Percentiles rank a stretch among this genome's conserved stretches.
These are phyloP conservation scores for Zosterops lateralis DNA, from an alignment of 2,113 vertebrate genomes.

Conservation along the genomic window DNA sequence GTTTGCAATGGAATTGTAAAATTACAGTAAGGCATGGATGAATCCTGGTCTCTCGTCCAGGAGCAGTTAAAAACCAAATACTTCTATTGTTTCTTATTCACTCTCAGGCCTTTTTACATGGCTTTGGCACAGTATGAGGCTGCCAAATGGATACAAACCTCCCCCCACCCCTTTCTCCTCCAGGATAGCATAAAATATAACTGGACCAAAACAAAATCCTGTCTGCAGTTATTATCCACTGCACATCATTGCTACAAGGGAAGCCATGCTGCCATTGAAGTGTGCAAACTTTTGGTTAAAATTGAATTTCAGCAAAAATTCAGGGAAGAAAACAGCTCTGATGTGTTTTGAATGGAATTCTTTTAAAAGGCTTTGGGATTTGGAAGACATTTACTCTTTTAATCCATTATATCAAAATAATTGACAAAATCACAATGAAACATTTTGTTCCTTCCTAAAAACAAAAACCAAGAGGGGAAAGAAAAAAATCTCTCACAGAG, in stretches of 20 bases:
- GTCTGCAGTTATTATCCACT: background rate
- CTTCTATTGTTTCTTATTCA: constrained; percentile 32
- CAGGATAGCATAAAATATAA: background rate
- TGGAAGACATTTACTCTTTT: constrained; percentile 68
- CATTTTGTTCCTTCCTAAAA: constrained; percentile 68
- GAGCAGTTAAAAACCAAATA: constrained; percentile 21
- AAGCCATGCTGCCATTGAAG: background rate
- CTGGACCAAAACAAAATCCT: background rate
- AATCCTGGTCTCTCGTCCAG: constrained; percentile 1
- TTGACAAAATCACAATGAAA: constrained; percentile 70
- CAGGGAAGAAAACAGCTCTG: constrained; percentile 44
- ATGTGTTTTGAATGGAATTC: constrained; percentile 57
- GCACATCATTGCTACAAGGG: background rate
- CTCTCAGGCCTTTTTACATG: constrained; percentile 17
- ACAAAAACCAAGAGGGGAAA: constrained; percentile 35
- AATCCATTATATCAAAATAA: constrained; percentile 68
- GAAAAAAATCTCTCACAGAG: constrained; percentile 56
- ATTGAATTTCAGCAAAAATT: constrained; percentile 47
- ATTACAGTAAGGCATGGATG: background rate
- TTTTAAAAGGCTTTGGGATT: constrained; percentile 56
- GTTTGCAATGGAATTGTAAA: background rate
- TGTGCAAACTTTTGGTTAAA: constrained; percentile 26
- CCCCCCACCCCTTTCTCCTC: background rate
- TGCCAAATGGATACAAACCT: constrained; percentile 34
- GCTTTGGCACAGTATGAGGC: constrained; percentile 2